These are phyloP conservation scores for Elaphurus davidianus DNA, from an alignment of 2,113 vertebrate species.

Conservation along the genomic window DNA sequence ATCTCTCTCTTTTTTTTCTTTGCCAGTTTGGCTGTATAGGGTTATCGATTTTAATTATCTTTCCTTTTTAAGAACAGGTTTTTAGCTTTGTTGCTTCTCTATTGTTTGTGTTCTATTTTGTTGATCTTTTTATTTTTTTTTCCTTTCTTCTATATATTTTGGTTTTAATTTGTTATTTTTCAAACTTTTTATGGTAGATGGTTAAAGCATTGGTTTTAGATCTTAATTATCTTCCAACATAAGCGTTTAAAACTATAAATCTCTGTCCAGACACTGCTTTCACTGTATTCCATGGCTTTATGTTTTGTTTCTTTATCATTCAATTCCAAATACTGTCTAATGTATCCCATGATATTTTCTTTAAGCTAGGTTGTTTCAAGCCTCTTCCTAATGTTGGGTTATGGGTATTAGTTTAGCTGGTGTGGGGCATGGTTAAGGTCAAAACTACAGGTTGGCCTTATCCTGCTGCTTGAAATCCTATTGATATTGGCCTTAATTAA, in stretches of 20 bases:
- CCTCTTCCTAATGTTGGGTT: not conserved
- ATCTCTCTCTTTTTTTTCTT: not conserved
- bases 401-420: not conserved
- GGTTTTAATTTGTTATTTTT: not conserved
- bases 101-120: not conserved
- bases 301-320: not conserved
- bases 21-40: not conserved
- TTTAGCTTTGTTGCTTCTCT: not conserved
- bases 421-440: not conserved
- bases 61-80: not conserved
- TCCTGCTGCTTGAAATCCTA: not conserved
- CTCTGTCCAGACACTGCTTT: not conserved
- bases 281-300: not conserved
- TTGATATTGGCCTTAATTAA: not conserved
- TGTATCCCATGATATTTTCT: not conserved
- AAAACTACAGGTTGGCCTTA: not conserved
- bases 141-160: not conserved
- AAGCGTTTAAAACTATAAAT: not conserved
- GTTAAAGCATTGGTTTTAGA: not conserved
- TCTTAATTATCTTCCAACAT: not conserved
- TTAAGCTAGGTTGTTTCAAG: not conserved
- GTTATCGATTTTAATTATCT: not conserved
- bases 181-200: not conserved
- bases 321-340: not conserved
- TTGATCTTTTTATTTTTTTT: not conserved